Conservation (phyloP, 1,140 invertebrate genomes). For the Drosophila ogumai region DNA sequence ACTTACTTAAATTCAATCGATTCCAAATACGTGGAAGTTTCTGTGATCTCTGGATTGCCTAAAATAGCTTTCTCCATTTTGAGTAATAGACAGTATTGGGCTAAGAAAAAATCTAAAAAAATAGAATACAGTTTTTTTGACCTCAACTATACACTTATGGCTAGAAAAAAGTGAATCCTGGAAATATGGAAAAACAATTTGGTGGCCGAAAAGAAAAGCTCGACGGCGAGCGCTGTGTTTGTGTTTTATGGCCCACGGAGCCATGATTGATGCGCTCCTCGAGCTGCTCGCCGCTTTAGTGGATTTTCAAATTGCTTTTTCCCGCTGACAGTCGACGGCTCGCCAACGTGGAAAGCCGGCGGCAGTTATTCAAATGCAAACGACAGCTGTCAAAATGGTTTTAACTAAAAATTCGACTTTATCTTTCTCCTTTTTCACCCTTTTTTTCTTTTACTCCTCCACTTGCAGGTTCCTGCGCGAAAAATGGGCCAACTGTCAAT, state of each 20-base stretch:
- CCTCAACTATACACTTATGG: neutral
- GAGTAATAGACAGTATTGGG: too few relatives aligned
- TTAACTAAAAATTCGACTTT: constrained; percentile 66
- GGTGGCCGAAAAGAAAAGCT: constrained; percentile 66
- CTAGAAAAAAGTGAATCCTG: constrained; percentile 10
- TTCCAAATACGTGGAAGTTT: neutral
- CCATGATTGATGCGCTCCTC: constrained; percentile 73
- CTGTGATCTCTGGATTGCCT: neutral
- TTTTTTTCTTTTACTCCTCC: neutral
- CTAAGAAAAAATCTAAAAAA: neutral
- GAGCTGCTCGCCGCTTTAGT: constrained; percentile 63
- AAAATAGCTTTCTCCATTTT: neutral
- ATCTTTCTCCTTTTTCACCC: constrained; percentile 35
- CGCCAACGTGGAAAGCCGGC: constrained; percentile 36
- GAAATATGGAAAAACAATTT: constrained; percentile 78
- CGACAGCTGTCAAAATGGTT: constrained; percentile 81
- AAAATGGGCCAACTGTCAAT: constrained; percentile 59
- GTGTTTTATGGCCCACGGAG: constrained; percentile 70
- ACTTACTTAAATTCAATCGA: neutral
- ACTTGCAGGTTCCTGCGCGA: constrained; percentile 32
- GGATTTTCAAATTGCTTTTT: constrained; percentile 81
- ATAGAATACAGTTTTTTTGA: neutral
- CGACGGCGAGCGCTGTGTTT: constrained; percentile 28
- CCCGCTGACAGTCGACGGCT: constrained; percentile 71
- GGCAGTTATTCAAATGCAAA: constrained; percentile 82